Conservation (phyloP, 2,113 vertebrate species). For the Elephas maximus region DNA sequence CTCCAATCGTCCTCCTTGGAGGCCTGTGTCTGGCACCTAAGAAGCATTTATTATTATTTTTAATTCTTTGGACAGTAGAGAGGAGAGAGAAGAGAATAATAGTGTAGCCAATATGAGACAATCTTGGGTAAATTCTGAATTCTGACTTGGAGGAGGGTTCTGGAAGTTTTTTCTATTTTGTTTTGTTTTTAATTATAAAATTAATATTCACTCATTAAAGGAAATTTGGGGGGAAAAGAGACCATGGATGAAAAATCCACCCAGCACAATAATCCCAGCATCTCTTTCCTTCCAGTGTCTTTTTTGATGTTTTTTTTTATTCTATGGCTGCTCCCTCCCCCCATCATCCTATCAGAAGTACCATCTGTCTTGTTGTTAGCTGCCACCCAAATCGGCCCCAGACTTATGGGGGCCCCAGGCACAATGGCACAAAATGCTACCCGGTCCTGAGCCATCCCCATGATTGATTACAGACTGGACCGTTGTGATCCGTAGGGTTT, state of each 20-base stretch:
- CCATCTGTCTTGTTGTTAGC: too few relatives aligned
- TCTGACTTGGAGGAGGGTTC: slow-evolving; percentile 3
- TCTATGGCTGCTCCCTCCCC: background rate
- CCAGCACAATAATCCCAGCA: background rate
- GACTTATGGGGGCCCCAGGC: too few relatives aligned
- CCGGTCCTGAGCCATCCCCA: too few relatives aligned
- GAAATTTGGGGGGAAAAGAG: background rate
- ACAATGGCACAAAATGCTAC: too few relatives aligned
- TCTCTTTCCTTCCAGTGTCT: background rate
- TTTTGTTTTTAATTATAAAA: background rate
- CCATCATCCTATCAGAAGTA: background rate
- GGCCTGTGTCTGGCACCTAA: background rate
- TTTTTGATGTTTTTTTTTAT: slow-evolving; percentile 4
- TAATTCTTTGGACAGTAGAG: background rate
- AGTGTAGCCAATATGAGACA: background rate
- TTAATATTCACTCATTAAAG: background rate
- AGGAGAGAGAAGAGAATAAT: background rate
- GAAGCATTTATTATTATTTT: background rate
- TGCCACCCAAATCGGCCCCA: too few relatives aligned
- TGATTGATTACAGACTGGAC: too few relatives aligned
- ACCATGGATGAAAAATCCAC: background rate
- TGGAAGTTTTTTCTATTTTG: background rate
- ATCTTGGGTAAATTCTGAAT: background rate
- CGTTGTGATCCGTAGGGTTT: too few relatives aligned
- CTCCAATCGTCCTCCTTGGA: background rate